Base-by-base conservation (phyloP, 2,113 vertebrate genomes). In the Hippoglossus stenolepis region DNA sequence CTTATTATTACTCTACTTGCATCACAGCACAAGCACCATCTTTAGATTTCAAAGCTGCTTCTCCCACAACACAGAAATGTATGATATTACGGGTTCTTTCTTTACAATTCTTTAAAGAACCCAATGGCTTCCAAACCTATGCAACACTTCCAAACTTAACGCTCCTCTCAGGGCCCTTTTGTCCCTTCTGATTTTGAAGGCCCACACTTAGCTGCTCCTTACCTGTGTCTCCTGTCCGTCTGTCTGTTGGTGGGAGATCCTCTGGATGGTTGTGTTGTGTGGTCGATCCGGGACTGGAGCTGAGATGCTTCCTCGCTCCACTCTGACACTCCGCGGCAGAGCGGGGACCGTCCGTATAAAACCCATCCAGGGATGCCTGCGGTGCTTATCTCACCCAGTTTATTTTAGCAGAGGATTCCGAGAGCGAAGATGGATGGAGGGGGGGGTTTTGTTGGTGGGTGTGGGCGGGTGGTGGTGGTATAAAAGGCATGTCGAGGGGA, bases 331-430 rank as follows among this genome's bases (percentile, higher is more conserved):
- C 70, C 65, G 69, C 65, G 31, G 65, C 65, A 57, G 49, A 58
- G 73, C 73, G 60, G 69, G 83, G 76, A 57, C 73, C 67, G 83
- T 65, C 86, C 73, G 82, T 91, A 89, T 86, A 81, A 87, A 88
- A 84, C 70, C 77, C 82, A 83, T 67, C 80, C 77, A 82, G 60
- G 74, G 86, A 90, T 85, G 79, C 90, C 85, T 85, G 21, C 23
- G 58, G 62, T 2, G 28, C 88, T 95, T 89, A 94, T 85, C 91
- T 95, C 94, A 95, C 73, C 2, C 47, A 69, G 84, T 92, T 92
- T 94, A 92, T 91, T 94, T 95, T 94, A 92, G 90, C 89, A 76
- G 71, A 80, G 72, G 83, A 80, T 65, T 68, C 64, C 73, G 85
- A 65, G 81, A 75, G 88, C 66, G 83, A 82, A 63, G 86, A 89